Percentiles rank a stretch among this genome's conserved stretches.
These are phyloP conservation scores for Ursus arctos DNA, from an alignment of 2,113 vertebrate species.

Conservation along the genomic window DNA sequence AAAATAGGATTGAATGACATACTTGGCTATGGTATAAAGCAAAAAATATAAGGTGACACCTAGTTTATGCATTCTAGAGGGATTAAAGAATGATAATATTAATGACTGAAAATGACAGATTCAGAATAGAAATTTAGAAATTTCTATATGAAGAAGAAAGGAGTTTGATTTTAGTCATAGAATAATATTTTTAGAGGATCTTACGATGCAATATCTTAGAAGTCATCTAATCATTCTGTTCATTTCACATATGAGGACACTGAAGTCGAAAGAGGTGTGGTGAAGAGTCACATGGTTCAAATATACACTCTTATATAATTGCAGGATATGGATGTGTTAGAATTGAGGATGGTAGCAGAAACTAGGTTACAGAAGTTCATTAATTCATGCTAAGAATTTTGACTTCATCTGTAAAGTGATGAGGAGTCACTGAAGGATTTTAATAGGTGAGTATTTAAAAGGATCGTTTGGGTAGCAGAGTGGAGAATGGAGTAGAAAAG, in stretches of 20 bases:
- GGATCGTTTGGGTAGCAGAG: neutral
- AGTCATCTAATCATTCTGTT: neutral
- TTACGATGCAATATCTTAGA: neutral
- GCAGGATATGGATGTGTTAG: neutral
- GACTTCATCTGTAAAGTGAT: neutral
- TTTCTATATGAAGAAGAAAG: slow-evolving; percentile 2
- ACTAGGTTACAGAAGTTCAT: neutral
- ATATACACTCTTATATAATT: neutral
- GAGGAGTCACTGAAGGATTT: neutral
- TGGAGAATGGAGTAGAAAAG: neutral
- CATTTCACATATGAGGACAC: neutral
- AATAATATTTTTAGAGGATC: neutral
- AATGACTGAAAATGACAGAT: neutral
- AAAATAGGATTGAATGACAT: neutral
- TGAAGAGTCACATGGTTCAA: neutral
- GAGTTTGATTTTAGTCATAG: slow-evolving; percentile 12
- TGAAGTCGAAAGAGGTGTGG: neutral
- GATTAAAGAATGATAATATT: neutral
- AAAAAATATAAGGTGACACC: neutral
- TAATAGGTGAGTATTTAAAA: neutral
- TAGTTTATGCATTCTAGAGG: neutral
- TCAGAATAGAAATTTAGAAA: neutral
- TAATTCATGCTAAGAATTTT: neutral
- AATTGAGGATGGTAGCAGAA: neutral
- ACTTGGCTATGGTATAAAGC: neutral